Base-by-base conservation (phyloP, 2,888 invertebrate genomes). In the Hetaerina titia region DNA sequence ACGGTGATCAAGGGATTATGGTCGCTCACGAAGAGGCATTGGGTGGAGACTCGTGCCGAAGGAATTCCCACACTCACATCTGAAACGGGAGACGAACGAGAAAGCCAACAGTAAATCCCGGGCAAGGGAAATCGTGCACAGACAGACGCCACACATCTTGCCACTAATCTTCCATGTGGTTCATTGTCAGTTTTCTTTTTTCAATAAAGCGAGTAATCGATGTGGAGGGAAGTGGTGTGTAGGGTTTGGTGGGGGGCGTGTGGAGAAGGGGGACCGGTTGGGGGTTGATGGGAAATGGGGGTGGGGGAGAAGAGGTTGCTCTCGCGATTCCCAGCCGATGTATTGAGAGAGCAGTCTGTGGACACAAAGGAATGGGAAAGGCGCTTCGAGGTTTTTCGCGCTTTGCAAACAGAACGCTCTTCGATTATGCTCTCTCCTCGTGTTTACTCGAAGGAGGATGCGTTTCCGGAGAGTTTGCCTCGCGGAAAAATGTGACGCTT, bases 331-430 rank as follows among this genome's bases (percentile, higher is more conserved):
- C 81, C 81, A 81, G 81, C 13, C 81, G 81, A 81, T 31, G 81
- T 25, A 81, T 81, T 81, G 81, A 81, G 81, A 81, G 81, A 25
- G 81, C 15, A 81, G 81, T 31, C 25, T 81, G 81, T 81, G 81
- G 81, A 81, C 81, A 81, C 81, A 81, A 81, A 81, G 81, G 81
- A 81, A 81, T 81, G 81, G 81, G 81, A 81, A n/a, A 31, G 81
- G 31, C 25, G 81, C 81, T 81, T 69, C 7, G 25, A 15, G 8
- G 25, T 69, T 81, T 9, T 81, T 81, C 81, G 81, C 81, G 81
- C 81, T 31, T 31, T 11, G 25, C 81, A 81, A 31, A 81, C 81
- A 81, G 31, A 81, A 31, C 13, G 81, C 31, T 81, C 81, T 81
- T 25, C 81, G 31, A 81, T 31, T 81, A 81, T 81, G 81, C 81